These are phyloP conservation scores for Macropodus opercularis DNA, from an alignment of 2,797 vertebrate genomes.

Conservation along the genomic window DNA sequence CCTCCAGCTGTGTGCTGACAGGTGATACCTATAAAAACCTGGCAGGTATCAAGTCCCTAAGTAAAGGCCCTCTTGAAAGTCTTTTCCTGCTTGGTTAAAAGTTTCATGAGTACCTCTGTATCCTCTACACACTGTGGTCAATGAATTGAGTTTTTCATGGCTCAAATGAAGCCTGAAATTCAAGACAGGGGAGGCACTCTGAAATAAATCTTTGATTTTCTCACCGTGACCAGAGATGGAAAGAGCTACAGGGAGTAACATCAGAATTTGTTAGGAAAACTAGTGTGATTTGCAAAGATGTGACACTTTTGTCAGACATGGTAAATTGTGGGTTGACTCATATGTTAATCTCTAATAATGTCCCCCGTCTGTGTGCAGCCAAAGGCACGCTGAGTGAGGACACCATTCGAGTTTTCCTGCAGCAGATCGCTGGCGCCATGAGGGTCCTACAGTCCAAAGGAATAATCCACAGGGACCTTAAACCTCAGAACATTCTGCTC, in stretches of 20 bases:
- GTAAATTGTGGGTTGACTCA: too few relatives aligned
- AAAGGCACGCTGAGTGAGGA: slow-evolving; percentile 98
- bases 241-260: neutral
- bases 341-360: neutral
- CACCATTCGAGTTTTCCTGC: slow-evolving; percentile 95
- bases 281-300: neutral
- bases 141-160: slow-evolving; percentile 14
- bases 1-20: neutral
- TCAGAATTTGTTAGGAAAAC: neutral
- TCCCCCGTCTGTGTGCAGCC: slow-evolving; percentile 72
- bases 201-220: neutral
- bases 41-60: slow-evolving; percentile 18
- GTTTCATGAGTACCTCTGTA: neutral
- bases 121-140: slow-evolving; percentile 2
- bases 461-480: slow-evolving; percentile 96
- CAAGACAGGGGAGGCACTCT: slow-evolving; percentile 15
- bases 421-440: slow-evolving; percentile 97
- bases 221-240: neutral
- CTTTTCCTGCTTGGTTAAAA: neutral
- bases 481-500: slow-evolving; percentile 96
- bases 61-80: neutral
- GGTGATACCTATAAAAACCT: slow-evolving; percentile 18
- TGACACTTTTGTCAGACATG: too few relatives aligned
- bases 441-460: slow-evolving; percentile 92
- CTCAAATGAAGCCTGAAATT: slow-evolving; percentile 2